Conservation (phyloP, 2,113 vertebrate genomes). For the Zosterops japonicus region DNA sequence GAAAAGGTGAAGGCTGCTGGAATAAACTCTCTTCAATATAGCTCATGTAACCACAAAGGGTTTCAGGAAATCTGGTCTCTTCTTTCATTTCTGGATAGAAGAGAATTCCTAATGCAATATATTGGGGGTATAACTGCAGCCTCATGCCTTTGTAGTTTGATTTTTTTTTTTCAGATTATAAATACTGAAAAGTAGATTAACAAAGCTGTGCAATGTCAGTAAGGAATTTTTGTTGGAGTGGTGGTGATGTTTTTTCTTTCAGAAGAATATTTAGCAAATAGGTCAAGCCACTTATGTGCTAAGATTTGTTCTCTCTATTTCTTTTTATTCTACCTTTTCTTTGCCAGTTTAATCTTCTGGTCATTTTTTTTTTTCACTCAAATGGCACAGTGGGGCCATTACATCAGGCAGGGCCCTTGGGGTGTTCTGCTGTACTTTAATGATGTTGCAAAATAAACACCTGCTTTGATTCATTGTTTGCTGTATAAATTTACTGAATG, state of each 20-base stretch:
- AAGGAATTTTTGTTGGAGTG: neutral
- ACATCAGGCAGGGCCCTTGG: neutral
- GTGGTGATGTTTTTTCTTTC: neutral
- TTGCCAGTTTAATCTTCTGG: neutral
- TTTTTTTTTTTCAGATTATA: neutral
- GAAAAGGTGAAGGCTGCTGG: neutral
- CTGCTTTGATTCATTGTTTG: constrained; percentile 4
- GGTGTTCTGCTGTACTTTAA: neutral
- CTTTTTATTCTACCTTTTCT: neutral
- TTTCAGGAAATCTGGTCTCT: neutral
- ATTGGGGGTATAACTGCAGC: neutral
- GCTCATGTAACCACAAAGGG: neutral
- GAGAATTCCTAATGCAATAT: neutral
- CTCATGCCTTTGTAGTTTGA: neutral
- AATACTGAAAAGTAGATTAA: neutral
- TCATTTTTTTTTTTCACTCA: neutral
- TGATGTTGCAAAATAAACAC: neutral
- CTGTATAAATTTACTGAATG: neutral
- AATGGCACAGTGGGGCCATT: neutral
- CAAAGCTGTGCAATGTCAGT: neutral
- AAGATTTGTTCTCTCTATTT: neutral
- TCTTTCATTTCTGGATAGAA: neutral
- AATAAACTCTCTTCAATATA: neutral
- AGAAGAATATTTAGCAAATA: neutral
- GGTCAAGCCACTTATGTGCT: neutral